Evolutionary conservation across 2,797 vertebrate species (phyloP).

Genomic region (Enteromius viviparus): DNA sequence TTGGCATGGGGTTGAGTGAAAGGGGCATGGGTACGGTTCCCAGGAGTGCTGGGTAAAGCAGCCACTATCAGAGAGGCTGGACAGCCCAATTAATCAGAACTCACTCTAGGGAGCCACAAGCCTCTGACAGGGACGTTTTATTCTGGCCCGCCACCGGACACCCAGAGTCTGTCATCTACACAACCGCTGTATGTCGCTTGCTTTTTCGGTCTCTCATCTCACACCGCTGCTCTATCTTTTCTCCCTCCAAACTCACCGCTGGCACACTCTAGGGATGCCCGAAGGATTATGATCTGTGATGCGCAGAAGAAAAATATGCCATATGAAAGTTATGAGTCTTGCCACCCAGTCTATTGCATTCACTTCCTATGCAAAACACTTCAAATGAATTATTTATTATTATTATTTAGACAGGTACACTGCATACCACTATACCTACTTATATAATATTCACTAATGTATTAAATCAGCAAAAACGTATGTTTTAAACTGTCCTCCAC

Average conservation of each 20-base stretch:
- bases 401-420: constrained; percentile 2
- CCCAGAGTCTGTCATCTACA: constrained; percentile 61
- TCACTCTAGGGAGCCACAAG: constrained; percentile 71
- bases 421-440: neutral
- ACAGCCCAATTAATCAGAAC: constrained; percentile 80
- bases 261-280: neutral
- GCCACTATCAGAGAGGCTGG: constrained; percentile 75
- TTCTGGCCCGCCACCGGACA: constrained; percentile 67
- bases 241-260: constrained; percentile 31
- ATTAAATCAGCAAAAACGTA: neutral
- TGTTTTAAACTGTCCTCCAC: neutral
- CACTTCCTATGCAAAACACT: neutral
- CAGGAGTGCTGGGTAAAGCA: constrained; percentile 75
- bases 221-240: constrained; percentile 35
- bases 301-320: neutral
- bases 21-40: constrained; percentile 71
- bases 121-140: constrained; percentile 77
- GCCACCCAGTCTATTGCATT: neutral
- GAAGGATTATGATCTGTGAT: constrained; percentile 7
- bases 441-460: neutral
- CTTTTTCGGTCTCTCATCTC: constrained; percentile 30
- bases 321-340: neutral
- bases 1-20: constrained; percentile 54
- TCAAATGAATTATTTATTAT: neutral
- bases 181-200: constrained; percentile 2